These are phyloP conservation scores for Columbina picui DNA, from an alignment of 2,113 vertebrate genomes.

Conservation along the genomic window DNA sequence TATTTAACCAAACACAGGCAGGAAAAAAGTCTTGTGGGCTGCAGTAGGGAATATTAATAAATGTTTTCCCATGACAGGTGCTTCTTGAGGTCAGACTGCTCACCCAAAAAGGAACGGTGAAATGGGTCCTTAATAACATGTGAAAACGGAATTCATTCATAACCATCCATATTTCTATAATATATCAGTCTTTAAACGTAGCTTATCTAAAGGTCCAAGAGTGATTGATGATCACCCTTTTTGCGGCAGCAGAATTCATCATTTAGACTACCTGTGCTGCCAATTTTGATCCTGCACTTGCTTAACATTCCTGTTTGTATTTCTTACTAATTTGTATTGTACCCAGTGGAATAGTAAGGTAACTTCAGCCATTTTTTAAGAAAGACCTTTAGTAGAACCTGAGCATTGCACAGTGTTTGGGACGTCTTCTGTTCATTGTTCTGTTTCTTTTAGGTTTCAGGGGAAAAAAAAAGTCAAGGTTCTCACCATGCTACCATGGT, in stretches of 20 bases:
- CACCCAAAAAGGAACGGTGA: not conserved
- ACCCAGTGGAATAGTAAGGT: not conserved
- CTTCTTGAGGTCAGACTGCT: not conserved
- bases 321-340: not conserved
- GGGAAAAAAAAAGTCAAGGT: not conserved
- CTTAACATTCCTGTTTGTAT: not conserved
- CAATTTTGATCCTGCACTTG: not conserved
- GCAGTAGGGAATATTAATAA: not conserved
- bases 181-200: not conserved
- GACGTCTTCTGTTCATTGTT: not conserved
- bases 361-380: not conserved
- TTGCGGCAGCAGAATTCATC: not conserved
- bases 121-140: not conserved
- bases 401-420: not conserved
- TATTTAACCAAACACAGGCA: not conserved
- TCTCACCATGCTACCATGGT: not conserved
- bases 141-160: not conserved
- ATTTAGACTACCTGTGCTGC: not conserved
- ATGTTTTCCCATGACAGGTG: not conserved
- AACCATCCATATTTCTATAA: not conserved
- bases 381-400: not conserved
- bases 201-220: not conserved
- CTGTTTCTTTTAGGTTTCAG: not conserved
- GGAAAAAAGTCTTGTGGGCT: not conserved
- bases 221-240: not conserved